Conservation (phyloP, 2,113 vertebrate genomes). For the Papio anubis region DNA sequence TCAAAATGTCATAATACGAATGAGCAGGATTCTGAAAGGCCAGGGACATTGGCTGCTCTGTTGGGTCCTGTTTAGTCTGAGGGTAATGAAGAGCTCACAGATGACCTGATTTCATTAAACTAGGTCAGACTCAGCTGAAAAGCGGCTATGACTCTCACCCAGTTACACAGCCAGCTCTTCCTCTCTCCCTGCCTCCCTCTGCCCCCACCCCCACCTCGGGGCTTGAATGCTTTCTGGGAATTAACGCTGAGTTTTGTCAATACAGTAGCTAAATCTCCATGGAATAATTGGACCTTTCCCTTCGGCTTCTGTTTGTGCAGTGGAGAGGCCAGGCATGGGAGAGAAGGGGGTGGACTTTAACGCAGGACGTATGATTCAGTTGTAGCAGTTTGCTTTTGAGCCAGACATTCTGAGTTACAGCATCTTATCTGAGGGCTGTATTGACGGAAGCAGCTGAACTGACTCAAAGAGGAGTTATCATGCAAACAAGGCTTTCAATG, state of each 20-base stretch:
- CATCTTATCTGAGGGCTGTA: constrained; percentile 37
- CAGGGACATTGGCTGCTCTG: constrained; percentile 83
- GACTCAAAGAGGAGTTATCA: constrained; percentile 10
- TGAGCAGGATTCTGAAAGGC: constrained; percentile 79
- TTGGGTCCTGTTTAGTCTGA: constrained; percentile 92
- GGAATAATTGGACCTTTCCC: constrained; percentile 57
- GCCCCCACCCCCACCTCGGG: constrained; percentile 34
- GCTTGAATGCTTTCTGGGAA: constrained; percentile 76
- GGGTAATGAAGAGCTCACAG: constrained; percentile 95
- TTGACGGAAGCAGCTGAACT: constrained; percentile 38
- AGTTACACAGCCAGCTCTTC: constrained; percentile 70
- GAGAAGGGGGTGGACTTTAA: neutral
- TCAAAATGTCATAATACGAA: constrained; percentile 84
- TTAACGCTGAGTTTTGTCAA: constrained; percentile 72
- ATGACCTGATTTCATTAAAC: constrained; percentile 94
- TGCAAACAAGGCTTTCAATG: neutral
- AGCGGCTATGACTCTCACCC: constrained; percentile 78
- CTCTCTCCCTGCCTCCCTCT: neutral
- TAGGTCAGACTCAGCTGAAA: constrained; percentile 88
- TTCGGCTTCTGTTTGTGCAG: constrained; percentile 61
- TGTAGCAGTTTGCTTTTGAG: neutral
- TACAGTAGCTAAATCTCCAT: constrained; percentile 58
- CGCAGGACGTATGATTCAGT: neutral
- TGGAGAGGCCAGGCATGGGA: neutral
- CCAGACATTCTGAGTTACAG: constrained; percentile 12